A percentile compares a stretch with the other conserved stretches of the same genome.
These are phyloP conservation scores for Pammene fasciana DNA, from an alignment of 2,888 invertebrate genomes.

Conservation along the genomic window DNA sequence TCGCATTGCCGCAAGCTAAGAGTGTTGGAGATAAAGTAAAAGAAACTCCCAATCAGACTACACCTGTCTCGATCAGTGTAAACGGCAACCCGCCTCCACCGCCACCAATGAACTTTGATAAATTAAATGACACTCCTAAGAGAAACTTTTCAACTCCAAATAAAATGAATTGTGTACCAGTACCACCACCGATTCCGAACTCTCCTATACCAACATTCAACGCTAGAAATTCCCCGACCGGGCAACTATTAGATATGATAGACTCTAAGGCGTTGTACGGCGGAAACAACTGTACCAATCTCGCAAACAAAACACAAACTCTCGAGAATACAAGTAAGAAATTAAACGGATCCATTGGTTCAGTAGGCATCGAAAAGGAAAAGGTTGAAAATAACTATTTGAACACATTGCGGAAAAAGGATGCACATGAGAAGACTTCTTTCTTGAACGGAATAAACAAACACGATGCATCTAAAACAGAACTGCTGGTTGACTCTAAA, in stretches of 20 bases:
- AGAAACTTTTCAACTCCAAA: conserved; percentile 43
- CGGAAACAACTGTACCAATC: conserved; percentile 49
- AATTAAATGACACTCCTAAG: conserved; percentile 36
- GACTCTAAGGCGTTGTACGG: conserved; percentile 42
- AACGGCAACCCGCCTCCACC: conserved; percentile 47
- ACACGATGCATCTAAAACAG: conserved; percentile 57
- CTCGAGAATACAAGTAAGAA: conserved; percentile 57
- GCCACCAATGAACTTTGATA: conserved; percentile 42
- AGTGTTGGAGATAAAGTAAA: conserved; percentile 26
- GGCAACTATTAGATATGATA: conserved; percentile 55
- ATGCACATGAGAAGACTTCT: conserved; percentile 59
- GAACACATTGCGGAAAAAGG: conserved; percentile 63
- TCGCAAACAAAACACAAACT: conserved; percentile 43
- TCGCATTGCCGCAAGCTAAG: conserved; percentile 13
- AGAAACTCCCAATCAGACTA: conserved; percentile 18
- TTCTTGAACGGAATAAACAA: conserved; percentile 63
- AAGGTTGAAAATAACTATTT: conserved; percentile 60
- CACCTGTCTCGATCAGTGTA: neutral
- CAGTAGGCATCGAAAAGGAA: conserved; percentile 66
- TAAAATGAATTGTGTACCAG: conserved; percentile 56
- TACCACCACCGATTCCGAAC: conserved; percentile 73
- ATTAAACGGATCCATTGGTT: conserved; percentile 60
- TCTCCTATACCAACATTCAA: conserved; percentile 72
- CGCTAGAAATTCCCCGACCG: conserved; percentile 50
- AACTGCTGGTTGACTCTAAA: conserved; percentile 61